These are phyloP conservation scores for Suricata suricatta DNA, from an alignment of 2,113 vertebrate species.

Conservation along the genomic window DNA sequence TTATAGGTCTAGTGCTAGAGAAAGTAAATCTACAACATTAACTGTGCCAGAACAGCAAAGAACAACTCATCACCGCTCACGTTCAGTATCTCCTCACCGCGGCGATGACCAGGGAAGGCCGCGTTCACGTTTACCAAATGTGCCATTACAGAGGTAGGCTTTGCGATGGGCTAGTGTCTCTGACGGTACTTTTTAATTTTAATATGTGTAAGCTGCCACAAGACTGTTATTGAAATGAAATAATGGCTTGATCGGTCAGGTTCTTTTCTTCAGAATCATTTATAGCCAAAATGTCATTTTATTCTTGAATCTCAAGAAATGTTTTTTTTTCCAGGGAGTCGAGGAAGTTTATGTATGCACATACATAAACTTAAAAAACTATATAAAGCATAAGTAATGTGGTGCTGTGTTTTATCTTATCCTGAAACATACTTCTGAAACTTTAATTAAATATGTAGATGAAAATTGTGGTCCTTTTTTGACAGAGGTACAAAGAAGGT, in stretches of 20 bases:
- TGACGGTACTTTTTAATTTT: not conserved
- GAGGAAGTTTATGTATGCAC: not conserved
- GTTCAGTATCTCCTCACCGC: constrained; percentile 97
- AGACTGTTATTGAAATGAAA: not conserved
- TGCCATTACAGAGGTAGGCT: constrained; percentile 98
- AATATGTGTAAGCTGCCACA: not conserved
- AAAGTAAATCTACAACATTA: constrained; percentile 91
- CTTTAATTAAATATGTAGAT: not conserved
- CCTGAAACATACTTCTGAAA: not conserved
- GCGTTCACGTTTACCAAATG: constrained; percentile 95
- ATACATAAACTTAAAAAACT: not conserved
- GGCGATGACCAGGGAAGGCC: constrained; percentile 94
- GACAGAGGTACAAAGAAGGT: not conserved
- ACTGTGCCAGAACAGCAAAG: constrained; percentile 96
- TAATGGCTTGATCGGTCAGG: not conserved
- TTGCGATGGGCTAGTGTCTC: not conserved
- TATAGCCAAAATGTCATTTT: not conserved
- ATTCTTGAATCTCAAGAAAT: not conserved
- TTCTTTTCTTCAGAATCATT: not conserved
- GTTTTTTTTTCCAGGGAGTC: not conserved
- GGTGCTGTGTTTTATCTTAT: not conserved
- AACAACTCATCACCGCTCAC: constrained; percentile 94
- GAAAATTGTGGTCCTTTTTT: not conserved
- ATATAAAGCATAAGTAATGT: not conserved
- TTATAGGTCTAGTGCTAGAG: constrained; percentile 93